phyloP scores from a whole-genome alignment of 23 tunicate species.

The Trididemnum nubilum region DNA sequence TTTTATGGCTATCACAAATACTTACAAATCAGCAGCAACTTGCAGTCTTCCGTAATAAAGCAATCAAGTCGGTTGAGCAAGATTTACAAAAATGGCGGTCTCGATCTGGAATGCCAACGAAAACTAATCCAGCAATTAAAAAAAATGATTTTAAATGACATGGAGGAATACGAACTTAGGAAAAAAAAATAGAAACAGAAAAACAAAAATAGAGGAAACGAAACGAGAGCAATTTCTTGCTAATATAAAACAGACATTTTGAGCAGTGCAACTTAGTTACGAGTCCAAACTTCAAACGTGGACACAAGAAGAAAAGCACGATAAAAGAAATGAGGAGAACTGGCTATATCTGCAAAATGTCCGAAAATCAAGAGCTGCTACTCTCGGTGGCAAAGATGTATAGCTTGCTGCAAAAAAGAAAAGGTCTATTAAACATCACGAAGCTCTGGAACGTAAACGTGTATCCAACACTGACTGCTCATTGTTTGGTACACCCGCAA shows the following conservation, averaged over 20 bases:
- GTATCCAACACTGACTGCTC: not conserved
- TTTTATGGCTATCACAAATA: slow-evolving; percentile 19
- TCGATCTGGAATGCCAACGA: not conserved
- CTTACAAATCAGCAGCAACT: not conserved
- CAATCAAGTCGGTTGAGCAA: not conserved
- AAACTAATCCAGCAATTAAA: not conserved
- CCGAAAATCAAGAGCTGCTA: not conserved
- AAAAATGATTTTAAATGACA: not conserved
- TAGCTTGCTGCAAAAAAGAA: slow-evolving; percentile 12
- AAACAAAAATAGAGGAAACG: not conserved
- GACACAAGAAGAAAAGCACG: not conserved
- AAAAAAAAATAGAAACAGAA: slow-evolving; percentile 4
- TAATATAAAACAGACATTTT: slow-evolving; percentile 1
- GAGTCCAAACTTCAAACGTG: not conserved
- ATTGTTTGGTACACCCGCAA: not conserved
- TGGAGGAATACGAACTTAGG: slow-evolving; percentile 13
- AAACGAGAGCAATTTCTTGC: slow-evolving; percentile 4
- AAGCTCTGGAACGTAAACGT: not conserved
- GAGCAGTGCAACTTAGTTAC: not conserved
- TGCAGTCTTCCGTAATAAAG: not conserved
- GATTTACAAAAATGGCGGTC: slow-evolving; percentile 8
- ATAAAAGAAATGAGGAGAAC: not conserved
- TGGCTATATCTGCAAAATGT: slow-evolving; percentile 13
- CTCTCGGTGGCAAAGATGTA: not conserved
- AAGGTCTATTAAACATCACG: not conserved